These are phyloP conservation scores for Brachionus rubens DNA, from an alignment of 1,140 invertebrate genomes.

Conservation along the genomic window DNA sequence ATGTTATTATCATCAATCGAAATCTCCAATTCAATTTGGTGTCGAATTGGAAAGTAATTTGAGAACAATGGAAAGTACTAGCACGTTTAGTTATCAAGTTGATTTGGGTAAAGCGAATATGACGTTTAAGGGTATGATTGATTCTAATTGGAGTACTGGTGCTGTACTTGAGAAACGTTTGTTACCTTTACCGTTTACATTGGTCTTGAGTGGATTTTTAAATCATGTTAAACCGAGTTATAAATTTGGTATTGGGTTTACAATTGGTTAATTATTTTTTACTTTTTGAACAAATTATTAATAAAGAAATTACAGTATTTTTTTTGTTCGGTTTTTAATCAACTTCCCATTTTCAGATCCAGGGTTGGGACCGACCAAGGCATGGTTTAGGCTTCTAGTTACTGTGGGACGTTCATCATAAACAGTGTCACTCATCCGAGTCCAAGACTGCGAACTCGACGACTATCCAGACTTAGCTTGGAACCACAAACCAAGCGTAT, in stretches of 20 bases:
- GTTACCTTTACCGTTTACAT: conserved; percentile 81
- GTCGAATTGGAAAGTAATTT: conserved; percentile 71
- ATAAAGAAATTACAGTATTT: no score
- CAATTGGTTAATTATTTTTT: conserved; percentile 57
- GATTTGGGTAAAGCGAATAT: conserved; percentile 92
- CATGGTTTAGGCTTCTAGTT: no score
- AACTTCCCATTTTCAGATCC: no score
- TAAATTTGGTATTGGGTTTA: conserved; percentile 62
- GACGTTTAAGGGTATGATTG: conserved; percentile 83
- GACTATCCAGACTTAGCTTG: no score
- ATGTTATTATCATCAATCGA: conserved; percentile 44
- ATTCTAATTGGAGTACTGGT: conserved; percentile 91
- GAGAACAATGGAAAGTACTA: conserved; percentile 81
- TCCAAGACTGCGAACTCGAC: no score
- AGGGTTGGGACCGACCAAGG: no score
- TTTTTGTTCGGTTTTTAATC: no score
- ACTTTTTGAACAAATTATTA: no score
- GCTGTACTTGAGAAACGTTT: conserved; percentile 85
- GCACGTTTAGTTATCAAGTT: conserved; percentile 88
- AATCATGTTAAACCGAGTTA: conserved; percentile 70
- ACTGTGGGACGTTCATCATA: no score
- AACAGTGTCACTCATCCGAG: no score
- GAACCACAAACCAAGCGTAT: no score
- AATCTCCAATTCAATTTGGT: conserved; percentile 51
- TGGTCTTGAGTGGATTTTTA: conserved; percentile 83